These are phyloP conservation scores for Indicator maculatus DNA, from an alignment of 2,113 vertebrate genomes.

Conservation along the genomic window DNA sequence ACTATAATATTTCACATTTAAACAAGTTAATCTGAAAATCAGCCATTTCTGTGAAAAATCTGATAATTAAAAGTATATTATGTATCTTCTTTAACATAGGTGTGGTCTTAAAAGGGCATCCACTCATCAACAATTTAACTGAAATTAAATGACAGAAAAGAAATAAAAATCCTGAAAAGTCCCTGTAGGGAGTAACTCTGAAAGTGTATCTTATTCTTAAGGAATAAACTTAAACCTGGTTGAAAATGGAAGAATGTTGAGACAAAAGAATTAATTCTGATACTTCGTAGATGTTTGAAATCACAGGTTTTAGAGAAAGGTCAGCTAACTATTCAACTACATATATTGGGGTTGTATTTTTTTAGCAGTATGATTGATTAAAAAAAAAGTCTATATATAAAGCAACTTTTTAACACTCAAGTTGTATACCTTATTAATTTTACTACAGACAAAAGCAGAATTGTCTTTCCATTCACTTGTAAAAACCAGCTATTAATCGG, in stretches of 20 bases:
- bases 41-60: neutral
- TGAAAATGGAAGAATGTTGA: neutral
- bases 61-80: neutral
- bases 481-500: neutral
- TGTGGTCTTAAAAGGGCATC: too few relatives aligned
- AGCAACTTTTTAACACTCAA: neutral
- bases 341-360: neutral
- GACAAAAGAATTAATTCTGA: neutral
- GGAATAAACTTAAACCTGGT: neutral
- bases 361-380: neutral
- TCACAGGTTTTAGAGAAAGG: neutral
- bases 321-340: neutral
- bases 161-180: neutral
- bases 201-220: neutral
- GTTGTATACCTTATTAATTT: neutral
- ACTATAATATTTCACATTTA: neutral
- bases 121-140: neutral
- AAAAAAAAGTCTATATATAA: neutral
- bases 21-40: neutral
- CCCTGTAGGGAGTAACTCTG: neutral
- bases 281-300: neutral
- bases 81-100: neutral
- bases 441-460: neutral
- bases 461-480: neutral
- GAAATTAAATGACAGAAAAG: neutral